Percentiles rank a stretch among this genome's conserved stretches.
These are phyloP conservation scores for Triops cancriformis DNA, from an alignment of 1,140 invertebrate species.

Conservation along the genomic window DNA sequence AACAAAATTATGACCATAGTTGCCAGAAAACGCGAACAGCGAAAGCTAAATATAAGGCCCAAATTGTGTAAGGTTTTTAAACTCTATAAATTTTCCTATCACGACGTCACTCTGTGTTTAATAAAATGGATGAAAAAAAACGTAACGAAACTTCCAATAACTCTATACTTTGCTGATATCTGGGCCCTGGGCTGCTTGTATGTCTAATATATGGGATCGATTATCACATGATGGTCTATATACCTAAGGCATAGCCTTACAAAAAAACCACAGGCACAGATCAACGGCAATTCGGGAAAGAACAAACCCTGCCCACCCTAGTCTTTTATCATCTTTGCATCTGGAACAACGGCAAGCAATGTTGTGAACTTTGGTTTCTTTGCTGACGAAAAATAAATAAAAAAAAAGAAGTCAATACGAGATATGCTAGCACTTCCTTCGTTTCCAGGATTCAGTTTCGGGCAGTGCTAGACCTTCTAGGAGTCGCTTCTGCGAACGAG, in stretches of 20 bases:
- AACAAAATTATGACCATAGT: background rate
- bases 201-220: slow-evolving; percentile 7
- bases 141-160: background rate
- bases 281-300: background rate
- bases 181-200: slow-evolving; percentile 7
- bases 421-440: background rate
- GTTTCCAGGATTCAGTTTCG: background rate
- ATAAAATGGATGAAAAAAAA: background rate
- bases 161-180: background rate
- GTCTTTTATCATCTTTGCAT: background rate
- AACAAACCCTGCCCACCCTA: background rate
- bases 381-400: background rate
- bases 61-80: background rate
- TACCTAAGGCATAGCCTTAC: slow-evolving; percentile 13
- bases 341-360: background rate
- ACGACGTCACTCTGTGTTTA: background rate
- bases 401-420: background rate
- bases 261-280: slow-evolving; percentile 11
- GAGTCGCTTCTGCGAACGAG: slow-evolving; percentile 4
- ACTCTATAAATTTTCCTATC: background rate
- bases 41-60: slow-evolving; percentile 10
- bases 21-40: background rate
- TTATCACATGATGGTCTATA: slow-evolving; percentile 6
- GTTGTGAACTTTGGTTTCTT: background rate
- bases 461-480: background rate